Percentiles rank a stretch among this genome's conserved stretches.
Evolutionary conservation across 2,113 vertebrate genomes (phyloP).

Genomic region (Zosterops japonicus): DNA sequence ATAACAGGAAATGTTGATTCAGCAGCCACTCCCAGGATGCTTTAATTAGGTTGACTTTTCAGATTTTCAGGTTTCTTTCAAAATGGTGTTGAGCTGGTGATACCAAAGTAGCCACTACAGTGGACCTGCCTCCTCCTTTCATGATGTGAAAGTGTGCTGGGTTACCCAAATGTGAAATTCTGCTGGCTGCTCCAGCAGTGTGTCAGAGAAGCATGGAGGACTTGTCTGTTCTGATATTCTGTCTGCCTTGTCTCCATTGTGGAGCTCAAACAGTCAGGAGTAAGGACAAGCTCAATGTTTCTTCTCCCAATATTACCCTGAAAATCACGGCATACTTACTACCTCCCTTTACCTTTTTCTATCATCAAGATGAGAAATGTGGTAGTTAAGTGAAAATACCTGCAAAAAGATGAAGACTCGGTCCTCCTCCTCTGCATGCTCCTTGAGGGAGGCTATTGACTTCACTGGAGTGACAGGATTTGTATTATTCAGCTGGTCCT

Average conservation of each 20-base stretch:
- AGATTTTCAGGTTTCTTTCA: not conserved
- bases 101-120: not conserved
- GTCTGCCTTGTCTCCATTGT: not conserved
- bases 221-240: not conserved
- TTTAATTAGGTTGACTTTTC: not conserved
- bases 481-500: not conserved
- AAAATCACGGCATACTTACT: not conserved
- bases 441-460: not conserved
- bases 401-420: not conserved
- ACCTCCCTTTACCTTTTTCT: not conserved
- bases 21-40: not conserved
- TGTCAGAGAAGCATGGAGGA: not conserved
- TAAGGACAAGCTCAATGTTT: not conserved
- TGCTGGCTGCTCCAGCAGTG: not conserved
- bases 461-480: not conserved
- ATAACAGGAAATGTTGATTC: not conserved
- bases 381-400: not conserved
- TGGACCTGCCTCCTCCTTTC: not conserved
- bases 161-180: not conserved
- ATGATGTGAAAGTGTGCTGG: not conserved
- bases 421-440: not conserved
- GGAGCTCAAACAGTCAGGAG: not conserved
- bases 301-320: not conserved
- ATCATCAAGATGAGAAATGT: not conserved
- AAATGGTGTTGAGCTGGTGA: not conserved